These are phyloP conservation scores for Myotis brandtii DNA, from an alignment of 2,113 vertebrate species.

Conservation along the genomic window DNA sequence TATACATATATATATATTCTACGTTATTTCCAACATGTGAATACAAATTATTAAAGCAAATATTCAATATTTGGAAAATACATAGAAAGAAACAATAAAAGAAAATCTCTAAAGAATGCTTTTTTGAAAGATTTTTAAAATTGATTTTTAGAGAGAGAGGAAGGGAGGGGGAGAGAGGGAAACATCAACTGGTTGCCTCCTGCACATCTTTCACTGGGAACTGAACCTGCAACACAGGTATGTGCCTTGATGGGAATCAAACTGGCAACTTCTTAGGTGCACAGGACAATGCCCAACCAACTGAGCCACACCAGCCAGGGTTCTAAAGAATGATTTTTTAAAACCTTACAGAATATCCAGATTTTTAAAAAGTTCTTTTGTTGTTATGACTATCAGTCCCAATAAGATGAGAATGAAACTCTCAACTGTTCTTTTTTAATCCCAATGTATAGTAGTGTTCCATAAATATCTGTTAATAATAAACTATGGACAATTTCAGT, in stretches of 20 bases:
- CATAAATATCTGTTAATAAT: neutral
- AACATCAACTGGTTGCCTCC: neutral
- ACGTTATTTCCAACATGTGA: neutral
- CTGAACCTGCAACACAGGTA: neutral
- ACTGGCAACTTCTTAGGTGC: neutral
- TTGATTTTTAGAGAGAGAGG: neutral
- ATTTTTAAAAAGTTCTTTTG: neutral
- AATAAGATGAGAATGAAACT: neutral
- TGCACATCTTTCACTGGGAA: neutral
- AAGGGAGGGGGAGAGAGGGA: neutral
- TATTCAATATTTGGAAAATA: constrained; percentile 13
- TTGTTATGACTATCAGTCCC: neutral
- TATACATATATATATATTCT: neutral
- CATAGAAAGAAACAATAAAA: neutral
- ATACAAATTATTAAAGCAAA: neutral
- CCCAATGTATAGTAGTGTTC: neutral
- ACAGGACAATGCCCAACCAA: neutral
- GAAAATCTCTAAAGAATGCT: neutral
- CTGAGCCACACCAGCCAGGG: neutral
- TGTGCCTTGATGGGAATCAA: neutral
- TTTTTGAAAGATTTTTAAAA: neutral
- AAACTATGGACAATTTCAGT: neutral
- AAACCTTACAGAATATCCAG: neutral
- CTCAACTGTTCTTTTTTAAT: neutral
- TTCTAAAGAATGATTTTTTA: neutral